phyloP scores from a whole-genome alignment of 2,797 vertebrate genomes.

The Sandelia bainsii region DNA sequence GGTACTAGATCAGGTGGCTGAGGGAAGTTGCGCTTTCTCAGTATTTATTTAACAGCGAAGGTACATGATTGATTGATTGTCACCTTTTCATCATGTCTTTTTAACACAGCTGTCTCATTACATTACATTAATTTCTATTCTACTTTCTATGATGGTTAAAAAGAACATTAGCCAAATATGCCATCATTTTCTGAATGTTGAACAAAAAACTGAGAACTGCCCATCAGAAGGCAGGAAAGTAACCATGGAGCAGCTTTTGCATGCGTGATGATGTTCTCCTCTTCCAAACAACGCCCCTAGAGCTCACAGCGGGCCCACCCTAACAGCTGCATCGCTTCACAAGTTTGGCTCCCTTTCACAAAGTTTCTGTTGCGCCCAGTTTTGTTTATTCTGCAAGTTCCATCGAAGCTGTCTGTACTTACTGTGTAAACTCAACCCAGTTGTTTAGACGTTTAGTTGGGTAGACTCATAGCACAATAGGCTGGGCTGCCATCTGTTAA shows the following conservation, averaged over 20 bases:
- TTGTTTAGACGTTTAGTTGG: conserved; percentile 62
- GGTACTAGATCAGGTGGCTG: conserved; percentile 18
- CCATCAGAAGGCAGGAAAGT: conserved; percentile 18
- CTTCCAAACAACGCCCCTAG: conserved; percentile 39
- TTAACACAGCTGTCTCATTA: conserved; percentile 17
- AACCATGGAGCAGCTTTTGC: conserved; percentile 31
- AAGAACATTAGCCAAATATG: background rate
- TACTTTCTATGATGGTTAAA: background rate
- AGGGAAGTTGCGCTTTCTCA: conserved; percentile 1
- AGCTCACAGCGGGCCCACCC: conserved; percentile 30
- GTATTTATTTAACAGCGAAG: conserved; percentile 35
- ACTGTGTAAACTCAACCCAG: conserved; percentile 56
- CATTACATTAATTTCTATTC: no score
- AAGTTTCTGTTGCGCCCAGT: conserved; percentile 44
- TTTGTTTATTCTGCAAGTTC: conserved; percentile 59
- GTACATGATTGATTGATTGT: conserved; percentile 4
- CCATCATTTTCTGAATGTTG: background rate
- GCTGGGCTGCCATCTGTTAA: conserved; percentile 75
- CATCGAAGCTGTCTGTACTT: conserved; percentile 42
- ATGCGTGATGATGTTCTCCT: conserved; percentile 18
- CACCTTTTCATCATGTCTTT: conserved; percentile 21
- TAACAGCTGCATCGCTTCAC: conserved; percentile 69
- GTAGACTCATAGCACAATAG: conserved; percentile 55
- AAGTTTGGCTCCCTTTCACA: conserved; percentile 59
- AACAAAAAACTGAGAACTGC: conserved; percentile 1